phyloP scores from a whole-genome alignment of 2,888 invertebrate genomes.

The Unio delphinus region DNA sequence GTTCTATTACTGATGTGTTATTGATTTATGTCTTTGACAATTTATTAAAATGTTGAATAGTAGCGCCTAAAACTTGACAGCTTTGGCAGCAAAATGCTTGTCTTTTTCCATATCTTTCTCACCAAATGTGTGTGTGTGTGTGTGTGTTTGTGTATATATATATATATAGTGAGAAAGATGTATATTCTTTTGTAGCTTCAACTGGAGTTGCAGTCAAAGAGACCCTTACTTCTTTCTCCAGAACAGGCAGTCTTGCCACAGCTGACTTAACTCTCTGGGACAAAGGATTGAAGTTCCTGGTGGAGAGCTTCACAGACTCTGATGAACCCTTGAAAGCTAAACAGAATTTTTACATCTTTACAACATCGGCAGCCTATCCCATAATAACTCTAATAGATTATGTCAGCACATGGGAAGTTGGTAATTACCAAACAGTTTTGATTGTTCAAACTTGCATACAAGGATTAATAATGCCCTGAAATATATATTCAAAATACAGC shows the following conservation, averaged over 20 bases:
- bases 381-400: constrained; percentile 38
- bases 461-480: background rate
- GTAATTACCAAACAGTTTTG: constrained; percentile 9
- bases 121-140: too few relatives aligned
- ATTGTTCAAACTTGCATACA: background rate
- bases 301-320: constrained; percentile 19
- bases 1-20: too few relatives aligned
- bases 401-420: constrained; percentile 40
- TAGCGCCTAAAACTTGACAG: too few relatives aligned
- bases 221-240: background rate
- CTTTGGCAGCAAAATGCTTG: too few relatives aligned
- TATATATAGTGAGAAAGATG: background rate
- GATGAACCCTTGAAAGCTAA: constrained; percentile 7
- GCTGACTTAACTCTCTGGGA: constrained; percentile 6
- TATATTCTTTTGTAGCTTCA: background rate
- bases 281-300: constrained; percentile 6
- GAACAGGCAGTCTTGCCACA: background rate
- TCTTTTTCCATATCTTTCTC: too few relatives aligned
- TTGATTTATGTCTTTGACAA: too few relatives aligned
- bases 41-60: too few relatives aligned
- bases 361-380: constrained; percentile 25
- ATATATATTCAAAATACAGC: background rate
- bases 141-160: too few relatives aligned
- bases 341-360: constrained; percentile 21
- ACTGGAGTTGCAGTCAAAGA: background rate